Evolutionary conservation across 2,888 invertebrate genomes (phyloP), one percentile per base, ranked within the genome.

Genomic region (Isoperla grammatica): DNA sequence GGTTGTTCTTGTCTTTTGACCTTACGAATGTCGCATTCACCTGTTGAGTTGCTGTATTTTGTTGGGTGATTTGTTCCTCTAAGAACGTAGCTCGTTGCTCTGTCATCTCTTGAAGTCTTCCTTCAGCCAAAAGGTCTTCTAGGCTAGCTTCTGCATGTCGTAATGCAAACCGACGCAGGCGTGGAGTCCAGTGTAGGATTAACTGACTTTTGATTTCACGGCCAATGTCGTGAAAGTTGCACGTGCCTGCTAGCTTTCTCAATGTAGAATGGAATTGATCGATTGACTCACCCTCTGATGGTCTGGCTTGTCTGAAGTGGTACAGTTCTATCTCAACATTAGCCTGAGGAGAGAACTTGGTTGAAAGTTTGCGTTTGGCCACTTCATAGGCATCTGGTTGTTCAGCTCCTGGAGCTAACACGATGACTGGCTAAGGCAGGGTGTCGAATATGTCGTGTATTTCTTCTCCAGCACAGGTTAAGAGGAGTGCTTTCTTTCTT

Each of bases 321-420:
- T 20, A 48, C 2, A 48, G 48, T 22, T 48, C 48, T 12, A 48
- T 22, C 13, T 48, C 48, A 12, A 48, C n/a, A 11, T 48, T 48
- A 12, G 23, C 22, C 22, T 22, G 20, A 3, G 48, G 22, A 2
- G 9, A n/a, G 23, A 48, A 48, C 13, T 20, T 48, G 2, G 11
- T 20, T 9, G 12, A 20, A 1, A 48, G 23, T 48, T 48, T 48
- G 11, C 20, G 48, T 22, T 48, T 48, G 2, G 48, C 23, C 9
- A 22, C 12, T 2, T 48, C 20, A 22, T 48, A 48, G 11, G 8
- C 45, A 15, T 45, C 20, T 20, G 12, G 20, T 2, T 19, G 20
- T 22, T 5, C 29, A 6, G 29, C 29, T 48, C 22, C n/a, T 4
- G 20, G 8, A 29, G 5, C 29, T 8, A 29, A 4, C 8, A 29